phyloP scores from a whole-genome alignment of 37 sponge, comb jelly and placozoan species.

The Hexactinellida sp. region DNA sequence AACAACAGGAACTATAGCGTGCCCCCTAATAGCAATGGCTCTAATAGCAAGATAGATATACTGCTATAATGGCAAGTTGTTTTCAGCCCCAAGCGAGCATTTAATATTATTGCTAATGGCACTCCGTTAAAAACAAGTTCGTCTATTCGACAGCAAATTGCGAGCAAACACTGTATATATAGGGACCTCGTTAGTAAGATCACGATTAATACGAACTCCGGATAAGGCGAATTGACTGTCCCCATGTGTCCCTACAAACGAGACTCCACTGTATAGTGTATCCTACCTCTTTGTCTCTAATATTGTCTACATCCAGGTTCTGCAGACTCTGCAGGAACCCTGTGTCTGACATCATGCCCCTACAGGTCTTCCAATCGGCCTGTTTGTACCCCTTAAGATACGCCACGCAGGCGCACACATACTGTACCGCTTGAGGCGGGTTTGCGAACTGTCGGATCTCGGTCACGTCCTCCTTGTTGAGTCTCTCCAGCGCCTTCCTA shows the following conservation, averaged over 20 bases:
- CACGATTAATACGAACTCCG: too few species aligned
- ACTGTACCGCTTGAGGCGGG: conserved; percentile 85
- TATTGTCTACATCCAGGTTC: conserved; percentile 86
- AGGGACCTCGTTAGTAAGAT: too few species aligned
- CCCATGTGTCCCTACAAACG: background rate
- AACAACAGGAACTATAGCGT: too few species aligned
- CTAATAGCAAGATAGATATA: too few species aligned
- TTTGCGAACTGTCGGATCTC: conserved; percentile 94
- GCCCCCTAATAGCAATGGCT: too few species aligned
- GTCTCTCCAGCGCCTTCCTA: conserved; percentile 73
- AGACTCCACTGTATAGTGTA: background rate
- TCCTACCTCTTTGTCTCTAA: conserved; percentile 58
- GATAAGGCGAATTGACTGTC: too few species aligned
- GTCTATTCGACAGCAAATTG: too few species aligned
- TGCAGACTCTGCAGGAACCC: conserved; percentile 77
- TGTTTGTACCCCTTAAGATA: conserved; percentile 76
- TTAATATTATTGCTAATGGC: too few species aligned
- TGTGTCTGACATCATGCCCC: conserved; percentile 93
- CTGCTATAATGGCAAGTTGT: too few species aligned
- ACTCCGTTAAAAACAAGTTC: too few species aligned
- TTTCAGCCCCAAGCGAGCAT: too few species aligned
- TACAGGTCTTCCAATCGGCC: conserved; percentile 86
- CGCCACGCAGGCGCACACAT: conserved; percentile 91
- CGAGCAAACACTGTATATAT: too few species aligned
- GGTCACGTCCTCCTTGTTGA: conserved; percentile 86